phyloP scores from a whole-genome alignment of 2,797 vertebrate species.

The Sebastes minor region DNA sequence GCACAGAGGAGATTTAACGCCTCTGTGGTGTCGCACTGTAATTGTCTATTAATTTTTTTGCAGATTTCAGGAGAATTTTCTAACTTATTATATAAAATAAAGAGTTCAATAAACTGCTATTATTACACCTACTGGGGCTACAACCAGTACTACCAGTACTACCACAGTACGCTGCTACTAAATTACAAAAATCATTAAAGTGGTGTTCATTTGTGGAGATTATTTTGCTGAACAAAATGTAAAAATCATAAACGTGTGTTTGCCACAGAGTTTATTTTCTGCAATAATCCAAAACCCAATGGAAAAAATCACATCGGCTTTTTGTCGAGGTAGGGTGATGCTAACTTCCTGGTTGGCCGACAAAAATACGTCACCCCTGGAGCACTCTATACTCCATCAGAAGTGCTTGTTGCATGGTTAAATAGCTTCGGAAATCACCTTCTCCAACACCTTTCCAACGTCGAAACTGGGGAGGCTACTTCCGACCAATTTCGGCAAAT shows the following conservation, averaged over 20 bases:
- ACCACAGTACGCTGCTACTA: not conserved
- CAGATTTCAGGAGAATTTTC: not conserved
- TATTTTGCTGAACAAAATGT: too few relatives aligned
- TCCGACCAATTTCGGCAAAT: not conserved
- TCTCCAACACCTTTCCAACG: not conserved
- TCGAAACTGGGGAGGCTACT: not conserved
- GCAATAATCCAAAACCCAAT: too few relatives aligned
- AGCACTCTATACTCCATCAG: not conserved
- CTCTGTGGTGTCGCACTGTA: conserved; percentile 9
- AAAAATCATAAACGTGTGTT: too few relatives aligned
- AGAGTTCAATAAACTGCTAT: not conserved
- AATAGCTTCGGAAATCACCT: not conserved
- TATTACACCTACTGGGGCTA: not conserved
- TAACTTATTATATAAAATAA: not conserved
- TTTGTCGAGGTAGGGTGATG: too few relatives aligned
- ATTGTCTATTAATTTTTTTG: not conserved
- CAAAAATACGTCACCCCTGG: too few relatives aligned
- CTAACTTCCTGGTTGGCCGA: too few relatives aligned
- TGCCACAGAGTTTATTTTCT: too few relatives aligned
- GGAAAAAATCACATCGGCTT: too few relatives aligned
- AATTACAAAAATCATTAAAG: not conserved
- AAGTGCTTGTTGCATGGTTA: not conserved
- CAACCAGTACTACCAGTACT: not conserved
- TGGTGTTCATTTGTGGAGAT: too few relatives aligned
- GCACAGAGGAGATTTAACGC: conserved; percentile 45